Evolutionary conservation across 2,888 invertebrate genomes (phyloP), one percentile per base, ranked within the genome.

Genomic region (Mimachlamys varia): DNA sequence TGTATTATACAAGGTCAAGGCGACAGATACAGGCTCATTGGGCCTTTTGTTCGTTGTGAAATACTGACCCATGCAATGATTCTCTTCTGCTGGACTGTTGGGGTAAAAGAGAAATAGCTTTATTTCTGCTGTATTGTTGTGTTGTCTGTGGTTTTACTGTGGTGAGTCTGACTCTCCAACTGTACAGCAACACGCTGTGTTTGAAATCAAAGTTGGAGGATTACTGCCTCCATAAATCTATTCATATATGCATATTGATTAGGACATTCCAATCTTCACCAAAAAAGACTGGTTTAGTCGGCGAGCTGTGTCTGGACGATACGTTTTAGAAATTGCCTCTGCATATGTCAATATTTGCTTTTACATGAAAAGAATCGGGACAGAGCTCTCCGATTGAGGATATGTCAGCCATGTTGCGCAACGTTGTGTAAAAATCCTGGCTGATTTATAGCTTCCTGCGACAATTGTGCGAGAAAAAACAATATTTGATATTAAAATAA

Each of bases 281-380:
- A 27, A 76, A 76, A 62, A 58, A 76, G 76, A 33, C 76, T 76
- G 76, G 76, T 27, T 33, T 76, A 27, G 76, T 33, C 27, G 76
- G 12, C 76, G 0, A 33, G 76, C 76, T 33, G 12, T 10, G 76
- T 19, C 76, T 76, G 33, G 76, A 12, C 27, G 58, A 58, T 58
- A 58, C 7, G 58, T 76, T 76, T 33, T 76, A 76, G 76, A 33
- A 33, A 76, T 33, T 76, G 76, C 33, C 27, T 76, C 76, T 76
- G 76, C 76, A 76, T 76, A 76, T 76, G 76, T 76, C 76, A 76
- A 76, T 76, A 76, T 76, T 76, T 76, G 76, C 76, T 76, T 27
- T 22, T 33, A 76, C 76, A 76, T 33, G 76, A 76, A 76, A 76
- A 76, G 76, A 33, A 33, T 76, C 33, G 27, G 76, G 33, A 33